Evolutionary conservation across 2,113 vertebrate genomes (phyloP), one percentile per base, ranked within the genome.

Genomic region (Poecile atricapillus): DNA sequence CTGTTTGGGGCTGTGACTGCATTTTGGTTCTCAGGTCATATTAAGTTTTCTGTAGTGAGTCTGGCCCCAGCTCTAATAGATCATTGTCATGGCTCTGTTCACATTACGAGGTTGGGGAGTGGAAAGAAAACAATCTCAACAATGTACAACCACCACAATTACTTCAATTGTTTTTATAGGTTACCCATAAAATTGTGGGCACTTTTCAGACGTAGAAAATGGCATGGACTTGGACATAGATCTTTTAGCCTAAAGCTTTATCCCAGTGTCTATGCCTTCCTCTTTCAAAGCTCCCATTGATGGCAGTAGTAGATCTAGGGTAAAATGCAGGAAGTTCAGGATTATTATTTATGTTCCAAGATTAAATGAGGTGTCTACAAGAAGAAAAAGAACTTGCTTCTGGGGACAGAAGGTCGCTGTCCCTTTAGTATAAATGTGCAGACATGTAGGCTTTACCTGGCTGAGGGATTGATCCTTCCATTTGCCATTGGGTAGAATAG

Each of bases 1-100:
- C 67, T 93, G 63, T 88, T 93, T 70, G 78, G 82, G 68, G 52
- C 60, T 86, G 88, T 83, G 82, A 77, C 49, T 94, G 6, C 58
- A 30, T 83, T 96, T 94, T 83, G 37, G 23, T 91, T 91, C 87
- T 95, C 75, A 74, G 75, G n/a, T 90, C 60, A 23, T 47, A 53
- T 37, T 30, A 62, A 39, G 30, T 39, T 87, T 84, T 93, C 41
- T 80, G n/a, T 13, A 93, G 52, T 0, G 0, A 89, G 70, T 62
- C 78, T 41, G 31, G 30, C 50, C 78, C 63, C 70, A 73, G 12
- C 39, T 74, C 59, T 47, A 80, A 88, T 56, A 88, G 76, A 63
- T 77, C 59, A 93, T 63, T 86, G 64, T 86, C 71, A 90, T 37
- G 71, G 33, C 39, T 88, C 67, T 59, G 50, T 31, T 87, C 87